Evolutionary conservation across 2,888 invertebrate genomes (phyloP).

Genomic region (Carcina quercana): DNA sequence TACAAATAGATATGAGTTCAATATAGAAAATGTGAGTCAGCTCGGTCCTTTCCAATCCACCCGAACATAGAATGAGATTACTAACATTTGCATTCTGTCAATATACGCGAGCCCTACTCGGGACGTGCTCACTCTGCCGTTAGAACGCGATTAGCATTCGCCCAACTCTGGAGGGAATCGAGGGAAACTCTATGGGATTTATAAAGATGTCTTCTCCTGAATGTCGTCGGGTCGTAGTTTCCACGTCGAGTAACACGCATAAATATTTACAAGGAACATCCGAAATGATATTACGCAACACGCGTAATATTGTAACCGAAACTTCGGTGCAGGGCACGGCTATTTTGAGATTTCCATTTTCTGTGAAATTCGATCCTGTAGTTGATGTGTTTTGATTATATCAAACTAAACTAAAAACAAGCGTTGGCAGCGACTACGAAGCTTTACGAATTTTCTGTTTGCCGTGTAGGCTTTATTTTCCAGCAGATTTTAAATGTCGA

Average conservation of each 20-base stretch:
- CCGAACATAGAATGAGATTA: constrained; percentile 27
- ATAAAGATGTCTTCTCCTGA: constrained; percentile 3
- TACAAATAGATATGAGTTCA: constrained; percentile 18
- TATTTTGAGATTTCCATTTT: constrained; percentile 4
- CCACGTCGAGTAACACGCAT: constrained; percentile 3
- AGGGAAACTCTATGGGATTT: constrained; percentile 3
- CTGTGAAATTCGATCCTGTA: constrained; percentile 3
- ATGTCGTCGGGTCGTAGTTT: constrained; percentile 3
- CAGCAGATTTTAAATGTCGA: constrained; percentile 26
- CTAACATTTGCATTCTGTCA: constrained; percentile 46
- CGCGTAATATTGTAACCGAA: constrained; percentile 5
- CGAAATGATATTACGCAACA: constrained; percentile 3
- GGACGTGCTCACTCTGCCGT: constrained; percentile 33
- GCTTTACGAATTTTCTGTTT: not conserved
- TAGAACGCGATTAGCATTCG: constrained; percentile 43
- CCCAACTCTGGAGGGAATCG: constrained; percentile 20
- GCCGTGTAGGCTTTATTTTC: constrained; percentile 12
- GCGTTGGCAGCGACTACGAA: not conserved
- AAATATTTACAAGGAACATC: constrained; percentile 6
- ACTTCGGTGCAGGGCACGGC: constrained; percentile 1
- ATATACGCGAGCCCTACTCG: constrained; percentile 33
- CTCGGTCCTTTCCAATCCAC: constrained; percentile 32
- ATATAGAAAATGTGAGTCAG: constrained; percentile 29
- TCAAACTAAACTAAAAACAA: constrained; percentile 1
- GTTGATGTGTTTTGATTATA: no score